Conservation (phyloP, 2,797 vertebrate species). For the Sarcoramphus papa region DNA sequence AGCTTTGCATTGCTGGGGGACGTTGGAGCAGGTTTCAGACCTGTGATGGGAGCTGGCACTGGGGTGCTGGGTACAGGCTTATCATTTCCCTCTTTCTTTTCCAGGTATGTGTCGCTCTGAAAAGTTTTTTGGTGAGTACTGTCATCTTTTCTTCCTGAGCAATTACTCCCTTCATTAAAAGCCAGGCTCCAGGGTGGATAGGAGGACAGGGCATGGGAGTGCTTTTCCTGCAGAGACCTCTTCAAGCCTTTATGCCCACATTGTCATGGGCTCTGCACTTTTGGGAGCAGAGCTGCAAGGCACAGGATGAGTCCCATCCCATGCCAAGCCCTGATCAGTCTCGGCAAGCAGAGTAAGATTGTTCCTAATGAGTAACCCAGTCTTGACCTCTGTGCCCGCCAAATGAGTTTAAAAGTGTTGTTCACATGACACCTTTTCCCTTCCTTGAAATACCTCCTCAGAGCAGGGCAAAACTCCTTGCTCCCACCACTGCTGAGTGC, state of each 20-base stretch:
- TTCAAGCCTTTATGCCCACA: not conserved
- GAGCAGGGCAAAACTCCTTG: not conserved
- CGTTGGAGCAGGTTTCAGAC: not conserved
- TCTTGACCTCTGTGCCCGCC: not conserved
- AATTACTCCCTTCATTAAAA: not conserved
- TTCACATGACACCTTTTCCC: not conserved
- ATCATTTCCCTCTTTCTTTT: not conserved
- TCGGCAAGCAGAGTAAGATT: not conserved
- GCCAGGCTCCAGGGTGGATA: not conserved
- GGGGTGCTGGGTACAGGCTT: not conserved
- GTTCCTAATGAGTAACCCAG: not conserved
- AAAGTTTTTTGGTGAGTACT: slow-evolving; percentile 62
- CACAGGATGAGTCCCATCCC: not conserved
- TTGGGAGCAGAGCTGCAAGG: not conserved
- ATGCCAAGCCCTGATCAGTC: not conserved
- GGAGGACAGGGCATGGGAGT: not conserved
- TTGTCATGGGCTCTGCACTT: not conserved
- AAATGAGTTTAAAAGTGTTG: not conserved
- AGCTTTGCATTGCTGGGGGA: not conserved
- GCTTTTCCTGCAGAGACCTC: not conserved
- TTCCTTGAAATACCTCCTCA: not conserved
- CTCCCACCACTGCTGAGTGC: not conserved
- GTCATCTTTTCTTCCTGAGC: not conserved
- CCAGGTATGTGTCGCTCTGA: not conserved
- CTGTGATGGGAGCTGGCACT: not conserved